Evolutionary conservation across 2,888 invertebrate species (phyloP).

Genomic region (Cinara cedri): DNA sequence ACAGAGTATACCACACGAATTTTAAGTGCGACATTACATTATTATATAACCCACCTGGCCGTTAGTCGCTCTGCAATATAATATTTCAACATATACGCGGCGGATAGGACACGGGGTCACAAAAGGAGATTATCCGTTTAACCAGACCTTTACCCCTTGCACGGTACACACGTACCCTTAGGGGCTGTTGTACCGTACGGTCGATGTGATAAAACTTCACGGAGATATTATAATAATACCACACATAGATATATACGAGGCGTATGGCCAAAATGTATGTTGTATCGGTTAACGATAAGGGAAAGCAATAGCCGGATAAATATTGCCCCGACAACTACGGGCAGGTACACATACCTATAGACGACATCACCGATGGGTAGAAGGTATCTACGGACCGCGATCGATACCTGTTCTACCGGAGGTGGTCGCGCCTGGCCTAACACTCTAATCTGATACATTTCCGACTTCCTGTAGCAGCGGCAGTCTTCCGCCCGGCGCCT

Average conservation of each 20-base stretch:
- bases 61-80: background rate
- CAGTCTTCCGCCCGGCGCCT: background rate
- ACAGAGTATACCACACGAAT: conserved; percentile 21
- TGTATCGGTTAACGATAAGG: conserved; percentile 51
- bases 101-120: background rate
- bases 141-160: conserved; percentile 30
- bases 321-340: conserved; percentile 6
- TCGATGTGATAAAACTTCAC: conserved; percentile 31
- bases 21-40: conserved; percentile 44
- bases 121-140: conserved; percentile 47
- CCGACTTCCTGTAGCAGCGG: conserved; percentile 27
- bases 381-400: conserved; percentile 3
- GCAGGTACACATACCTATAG: too few species aligned
- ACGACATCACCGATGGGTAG: too few species aligned
- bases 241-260: background rate
- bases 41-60: too few species aligned
- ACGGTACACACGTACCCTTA: too few species aligned
- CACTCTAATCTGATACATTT: conserved; percentile 44
- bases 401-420: too few species aligned
- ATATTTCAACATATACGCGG: conserved; percentile 37
- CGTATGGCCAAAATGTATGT: background rate
- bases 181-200: conserved; percentile 10
- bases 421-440: conserved; percentile 18
- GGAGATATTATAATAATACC: background rate
- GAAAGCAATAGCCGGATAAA: conserved; percentile 48